Evolutionary conservation across 2,888 invertebrate species (phyloP).

Genomic region (Agrotis clavis): DNA sequence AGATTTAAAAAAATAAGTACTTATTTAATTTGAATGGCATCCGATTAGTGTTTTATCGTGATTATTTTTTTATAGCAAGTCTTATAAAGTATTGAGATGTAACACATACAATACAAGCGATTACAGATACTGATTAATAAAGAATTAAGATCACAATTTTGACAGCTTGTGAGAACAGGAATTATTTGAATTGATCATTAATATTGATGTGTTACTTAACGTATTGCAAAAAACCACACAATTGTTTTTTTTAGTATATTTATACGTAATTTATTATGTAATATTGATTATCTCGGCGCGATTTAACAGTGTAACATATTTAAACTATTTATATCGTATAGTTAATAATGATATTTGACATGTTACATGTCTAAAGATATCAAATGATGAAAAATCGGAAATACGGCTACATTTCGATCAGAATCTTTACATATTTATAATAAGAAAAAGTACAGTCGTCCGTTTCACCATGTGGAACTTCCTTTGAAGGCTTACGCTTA

Average conservation of each 20-base stretch:
- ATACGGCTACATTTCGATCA: background rate
- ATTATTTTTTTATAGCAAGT: conserved; percentile 40
- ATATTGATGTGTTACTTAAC: conserved; percentile 39
- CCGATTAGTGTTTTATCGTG: conserved; percentile 30
- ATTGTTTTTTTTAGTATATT: conserved; percentile 44
- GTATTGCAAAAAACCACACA: conserved; percentile 14
- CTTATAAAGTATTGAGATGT: background rate
- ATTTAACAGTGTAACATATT: background rate
- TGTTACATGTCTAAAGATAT: background rate
- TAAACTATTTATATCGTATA: background rate
- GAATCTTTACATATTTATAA: too few relatives aligned
- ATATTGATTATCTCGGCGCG: conserved; percentile 37
- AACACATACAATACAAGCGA: conserved; percentile 21
- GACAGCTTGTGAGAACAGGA: conserved; percentile 57
- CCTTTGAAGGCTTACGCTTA: too few relatives aligned
- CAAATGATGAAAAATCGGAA: background rate
- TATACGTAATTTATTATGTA: background rate
- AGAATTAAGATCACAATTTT: conserved; percentile 43
- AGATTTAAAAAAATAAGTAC: conserved; percentile 37
- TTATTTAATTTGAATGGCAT: conserved; percentile 44
- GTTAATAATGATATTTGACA: background rate
- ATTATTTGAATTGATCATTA: conserved; percentile 32
- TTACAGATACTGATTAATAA: conserved; percentile 30
- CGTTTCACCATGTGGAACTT: too few relatives aligned
- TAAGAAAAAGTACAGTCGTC: too few relatives aligned